Evolutionary conservation across 2,797 vertebrate genomes (phyloP).

Genomic region (Heliangelus exortis): DNA sequence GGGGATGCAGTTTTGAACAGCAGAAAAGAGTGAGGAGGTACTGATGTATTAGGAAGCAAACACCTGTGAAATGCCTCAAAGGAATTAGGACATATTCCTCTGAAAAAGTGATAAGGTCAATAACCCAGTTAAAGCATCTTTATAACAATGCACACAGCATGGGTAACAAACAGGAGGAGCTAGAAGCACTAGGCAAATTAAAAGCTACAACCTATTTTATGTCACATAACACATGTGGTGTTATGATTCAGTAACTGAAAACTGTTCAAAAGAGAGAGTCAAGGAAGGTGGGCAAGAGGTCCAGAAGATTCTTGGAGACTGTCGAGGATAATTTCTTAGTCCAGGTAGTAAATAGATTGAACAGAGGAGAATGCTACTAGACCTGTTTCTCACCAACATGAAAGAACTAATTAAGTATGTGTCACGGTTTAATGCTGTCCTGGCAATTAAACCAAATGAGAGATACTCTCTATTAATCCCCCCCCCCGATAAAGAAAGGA

Average conservation of each 20-base stretch:
- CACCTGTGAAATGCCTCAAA: not conserved
- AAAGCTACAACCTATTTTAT: not conserved
- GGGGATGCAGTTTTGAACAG: not conserved
- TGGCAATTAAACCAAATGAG: no score
- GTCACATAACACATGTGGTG: not conserved
- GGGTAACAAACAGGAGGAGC: not conserved
- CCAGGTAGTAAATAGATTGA: not conserved
- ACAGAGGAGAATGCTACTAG: not conserved
- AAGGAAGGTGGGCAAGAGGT: not conserved
- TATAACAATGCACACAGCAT: rapidly evolving
- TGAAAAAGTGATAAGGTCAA: not conserved
- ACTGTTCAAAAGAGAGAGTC: not conserved
- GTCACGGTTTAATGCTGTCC: no score
- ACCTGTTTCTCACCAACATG: not conserved
- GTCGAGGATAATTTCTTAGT: not conserved
- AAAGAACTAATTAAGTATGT: not conserved
- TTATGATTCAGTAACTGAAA: not conserved
- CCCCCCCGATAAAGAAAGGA: no score
- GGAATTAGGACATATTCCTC: not conserved
- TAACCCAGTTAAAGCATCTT: not conserved
- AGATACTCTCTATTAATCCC: no score
- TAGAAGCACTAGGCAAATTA: no score
- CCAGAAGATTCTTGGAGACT: not conserved
- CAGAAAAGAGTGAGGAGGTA: not conserved
- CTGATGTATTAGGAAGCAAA: not conserved